Evolutionary conservation across 2,888 invertebrate species (phyloP), one percentile per base, ranked within the genome.

Genomic region (Phyllotreta striolata): DNA sequence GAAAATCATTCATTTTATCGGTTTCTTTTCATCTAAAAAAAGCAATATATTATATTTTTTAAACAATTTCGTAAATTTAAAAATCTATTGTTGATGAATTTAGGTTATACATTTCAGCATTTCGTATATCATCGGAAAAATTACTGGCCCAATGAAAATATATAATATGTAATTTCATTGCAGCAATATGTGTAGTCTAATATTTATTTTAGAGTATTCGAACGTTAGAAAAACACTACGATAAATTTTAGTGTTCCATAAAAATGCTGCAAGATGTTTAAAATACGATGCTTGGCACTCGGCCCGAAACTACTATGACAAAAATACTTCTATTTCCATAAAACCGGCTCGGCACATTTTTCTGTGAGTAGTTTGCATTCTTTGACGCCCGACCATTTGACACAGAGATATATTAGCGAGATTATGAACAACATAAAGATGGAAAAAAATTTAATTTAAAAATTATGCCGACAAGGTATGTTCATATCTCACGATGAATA

Each of bases 261-360:
- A 64, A 68, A 66, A 55, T 55, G 62, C 44, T 60, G 55, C 24
- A 51, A 62, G 57, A 47, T 63, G 62, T 64, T 68, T 66, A 67
- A 69, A 67, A 66, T 67, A 68, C 63, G 55, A 44, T 51, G 10
- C 55, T 66, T 72, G 72, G 72, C 72, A 66, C 46, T 4, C 44
- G 37, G 49, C 61, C 70, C 70, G 70, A 66, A 40, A 60, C 41
- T 49, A 44, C 62, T 59, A 55, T 64, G 70, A 72, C 70, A 69
- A 66, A 71, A 71, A 72, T 72, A 72, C 70, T 56, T 38, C 39
- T 49, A 55, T 66, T 61, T 62, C 60, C 62, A 61, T 60, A 61
- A 64, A 64, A 67, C 46, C 14, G 49, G 51, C 55, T 10, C 35
- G 54, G 58, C 54, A 57, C 58, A 57, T 57, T 51, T 56, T 63